Evolutionary conservation across 2,797 vertebrate species (phyloP).

Genomic region (Muscicapa comitata): DNA sequence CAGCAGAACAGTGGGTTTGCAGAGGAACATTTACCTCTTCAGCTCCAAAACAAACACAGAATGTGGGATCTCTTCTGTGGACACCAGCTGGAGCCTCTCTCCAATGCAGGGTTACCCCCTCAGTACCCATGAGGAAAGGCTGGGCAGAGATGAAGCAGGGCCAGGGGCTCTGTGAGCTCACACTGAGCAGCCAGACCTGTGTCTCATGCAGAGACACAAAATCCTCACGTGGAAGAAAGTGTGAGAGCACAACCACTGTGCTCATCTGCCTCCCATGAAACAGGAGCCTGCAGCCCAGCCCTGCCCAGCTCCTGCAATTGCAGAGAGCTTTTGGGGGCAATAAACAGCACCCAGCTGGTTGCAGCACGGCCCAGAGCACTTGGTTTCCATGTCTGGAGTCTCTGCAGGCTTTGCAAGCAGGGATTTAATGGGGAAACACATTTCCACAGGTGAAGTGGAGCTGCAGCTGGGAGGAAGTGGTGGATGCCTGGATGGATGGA

Average conservation of each 20-base stretch:
- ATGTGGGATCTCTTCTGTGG: neutral
- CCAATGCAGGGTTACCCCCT: rapidly evolving
- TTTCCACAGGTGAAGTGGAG: neutral
- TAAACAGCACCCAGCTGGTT: neutral
- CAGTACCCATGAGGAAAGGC: rapidly evolving
- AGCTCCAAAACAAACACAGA: neutral
- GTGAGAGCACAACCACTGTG: neutral
- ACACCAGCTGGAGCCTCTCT: neutral
- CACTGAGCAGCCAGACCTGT: neutral
- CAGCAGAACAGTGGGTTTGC: neutral
- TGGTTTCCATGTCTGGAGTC: neutral
- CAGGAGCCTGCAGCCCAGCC: neutral
- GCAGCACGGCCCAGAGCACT: neutral
- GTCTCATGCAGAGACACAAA: neutral
- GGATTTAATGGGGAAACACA: neutral
- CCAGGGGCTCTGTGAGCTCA: neutral
- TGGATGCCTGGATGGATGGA: neutral
- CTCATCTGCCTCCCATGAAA: neutral
- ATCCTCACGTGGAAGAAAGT: neutral
- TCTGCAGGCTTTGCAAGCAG: neutral
- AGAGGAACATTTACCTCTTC: neutral
- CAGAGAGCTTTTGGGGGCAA: neutral
- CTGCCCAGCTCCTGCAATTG: neutral
- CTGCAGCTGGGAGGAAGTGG: neutral
- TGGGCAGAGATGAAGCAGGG: neutral